These are phyloP conservation scores for Cynopterus brachyotis DNA, from an alignment of 2,113 vertebrate species.

Conservation along the genomic window DNA sequence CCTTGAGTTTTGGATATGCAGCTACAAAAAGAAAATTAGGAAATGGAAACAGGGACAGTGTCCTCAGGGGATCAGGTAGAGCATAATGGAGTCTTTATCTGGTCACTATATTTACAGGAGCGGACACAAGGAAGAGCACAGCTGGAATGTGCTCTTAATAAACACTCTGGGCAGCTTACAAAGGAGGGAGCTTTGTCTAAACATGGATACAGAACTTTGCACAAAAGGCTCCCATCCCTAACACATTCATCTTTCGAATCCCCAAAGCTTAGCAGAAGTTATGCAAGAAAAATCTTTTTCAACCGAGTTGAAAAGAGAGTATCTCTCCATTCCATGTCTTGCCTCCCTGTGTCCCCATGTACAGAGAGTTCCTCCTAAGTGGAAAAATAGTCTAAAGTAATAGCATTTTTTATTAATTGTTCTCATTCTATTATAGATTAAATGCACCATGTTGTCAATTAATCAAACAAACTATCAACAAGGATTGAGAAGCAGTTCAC, in stretches of 20 bases:
- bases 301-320: constrained; percentile 17
- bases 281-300: constrained; percentile 19
- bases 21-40: neutral
- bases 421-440: constrained; percentile 3
- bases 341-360: neutral
- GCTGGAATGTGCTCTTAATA: neutral
- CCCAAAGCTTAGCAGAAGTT: constrained; percentile 26
- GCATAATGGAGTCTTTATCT: neutral
- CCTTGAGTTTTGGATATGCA: neutral
- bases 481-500: neutral
- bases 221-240: neutral
- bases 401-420: neutral
- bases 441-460: neutral
- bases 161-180: neutral
- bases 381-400: neutral
- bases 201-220: neutral
- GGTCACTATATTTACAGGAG: neutral
- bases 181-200: neutral
- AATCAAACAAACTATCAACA: constrained; percentile 3
- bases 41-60: neutral
- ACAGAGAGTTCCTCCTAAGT: neutral
- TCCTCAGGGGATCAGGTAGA: neutral
- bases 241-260: constrained; percentile 30
- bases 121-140: neutral
- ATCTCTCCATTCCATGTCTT: neutral